Evolutionary conservation across 2,888 invertebrate genomes (phyloP), one percentile per base, ranked within the genome.

Genomic region (Tinea trinotella): DNA sequence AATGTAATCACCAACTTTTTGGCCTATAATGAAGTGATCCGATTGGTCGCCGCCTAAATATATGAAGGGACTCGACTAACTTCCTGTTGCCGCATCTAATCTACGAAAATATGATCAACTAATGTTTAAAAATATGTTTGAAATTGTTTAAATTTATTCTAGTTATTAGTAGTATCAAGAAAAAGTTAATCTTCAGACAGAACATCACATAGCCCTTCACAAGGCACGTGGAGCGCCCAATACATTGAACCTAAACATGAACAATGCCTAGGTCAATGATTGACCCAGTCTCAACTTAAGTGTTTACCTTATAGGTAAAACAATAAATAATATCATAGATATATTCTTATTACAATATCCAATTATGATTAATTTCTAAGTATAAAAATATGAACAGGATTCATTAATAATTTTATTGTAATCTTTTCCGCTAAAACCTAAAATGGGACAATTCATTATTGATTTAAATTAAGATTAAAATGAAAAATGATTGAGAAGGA

Each of bases 21-120:
- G 64, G 69, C 73, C 63, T 66, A 67, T 59, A 61, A 66, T 60
- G 59, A 56, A 53, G 19, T 46, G 40, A 56, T 68, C 54, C 66
- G 59, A 84, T 83, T 85, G 84, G 84, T 58, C 76, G 68, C 76
- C 77, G 77, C 76, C 74, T 70, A 65, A 70, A 70, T 74, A 73
- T 67, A 70, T 76, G 71, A 74, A 71, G 73, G 68, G 75, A 77
- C 77, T 79, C 76, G 74, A 80, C 68, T 76, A 76, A 85, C 77
- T 85, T 84, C 81, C 80, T 79, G 77, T 76, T 67, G 15, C 18
- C 12, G 15, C 20, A 48, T 15, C n/a, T n/a, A 13, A 40, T 40
- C 40, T 40, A n/a, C 40, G 2, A 40, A 40, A 40, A 40, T 40
- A 40, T 30, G n/a, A 30, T 30, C 30, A 30, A 40, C 6, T 24